A percentile compares a stretch with the other conserved stretches of the same genome.
Evolutionary conservation across 2,888 invertebrate species (phyloP).

Genomic region (Idaea biselata): DNA sequence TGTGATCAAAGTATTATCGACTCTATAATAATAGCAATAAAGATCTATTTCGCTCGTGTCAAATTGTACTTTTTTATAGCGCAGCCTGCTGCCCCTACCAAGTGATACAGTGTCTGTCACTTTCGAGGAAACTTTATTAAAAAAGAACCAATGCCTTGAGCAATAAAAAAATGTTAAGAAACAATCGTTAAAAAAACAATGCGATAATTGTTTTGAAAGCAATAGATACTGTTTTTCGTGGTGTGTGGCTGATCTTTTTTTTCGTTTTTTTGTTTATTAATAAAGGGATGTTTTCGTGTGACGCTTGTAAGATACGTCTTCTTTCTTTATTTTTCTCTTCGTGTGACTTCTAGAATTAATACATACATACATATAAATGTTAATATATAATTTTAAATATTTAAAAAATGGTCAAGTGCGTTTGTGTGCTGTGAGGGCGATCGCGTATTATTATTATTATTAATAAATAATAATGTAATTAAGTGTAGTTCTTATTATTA

Average conservation of each 20-base stretch:
- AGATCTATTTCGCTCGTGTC: slow-evolving; percentile 39
- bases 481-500: slow-evolving; percentile 67
- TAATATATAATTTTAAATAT: slow-evolving; percentile 33
- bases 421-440: slow-evolving; percentile 57
- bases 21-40: slow-evolving; percentile 73
- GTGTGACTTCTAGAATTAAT: slow-evolving; percentile 37
- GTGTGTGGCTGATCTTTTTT: slow-evolving; percentile 22
- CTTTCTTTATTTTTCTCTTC: slow-evolving; percentile 36
- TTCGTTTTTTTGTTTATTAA: slow-evolving; percentile 58
- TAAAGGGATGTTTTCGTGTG: slow-evolving; percentile 48
- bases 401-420: slow-evolving; percentile 40
- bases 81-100: background rate
- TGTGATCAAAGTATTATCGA: slow-evolving; percentile 73
- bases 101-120: slow-evolving; percentile 6
- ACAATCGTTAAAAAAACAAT: background rate
- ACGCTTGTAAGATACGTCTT: slow-evolving; percentile 30
- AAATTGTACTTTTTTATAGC: slow-evolving; percentile 20
- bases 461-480: slow-evolving; percentile 55
- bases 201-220: background rate
- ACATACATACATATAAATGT: slow-evolving; percentile 50
- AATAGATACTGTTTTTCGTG: background rate
- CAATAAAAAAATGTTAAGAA: too few relatives aligned
- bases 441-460: slow-evolving; percentile 55
- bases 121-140: slow-evolving; percentile 4
- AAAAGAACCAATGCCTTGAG: too few relatives aligned